Base-by-base conservation (phyloP, 2,888 invertebrate genomes). In the Cabera pusaria region DNA sequence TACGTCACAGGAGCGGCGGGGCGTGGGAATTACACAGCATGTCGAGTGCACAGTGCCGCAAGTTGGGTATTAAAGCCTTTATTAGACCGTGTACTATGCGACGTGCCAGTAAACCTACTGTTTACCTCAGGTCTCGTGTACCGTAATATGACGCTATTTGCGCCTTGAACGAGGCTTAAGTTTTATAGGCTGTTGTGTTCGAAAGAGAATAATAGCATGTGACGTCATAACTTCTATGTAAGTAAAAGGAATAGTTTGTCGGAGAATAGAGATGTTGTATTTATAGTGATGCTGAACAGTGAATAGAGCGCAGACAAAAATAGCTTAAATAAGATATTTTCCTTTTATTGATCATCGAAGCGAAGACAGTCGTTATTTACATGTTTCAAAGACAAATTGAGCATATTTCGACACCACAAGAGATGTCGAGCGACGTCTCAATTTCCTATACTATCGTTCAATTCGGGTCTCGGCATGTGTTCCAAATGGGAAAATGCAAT, bases 11-110 rank as follows among this genome's bases (percentile, higher is more conserved):
- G 40, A 49, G 49, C 52, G 52, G 49, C 49, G 40, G 40, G 52
- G 49, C 52, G 52, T 52, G 52, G 47, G 53, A 53, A 53, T 50
- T 42, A 43, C 45, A 43, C 34, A 44, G 44, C 46, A 44, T 50
- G 53, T 50, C 43, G 53, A 41, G 41, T 36, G 44, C 44, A 44
- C 31, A 36, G 40, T 27, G 22, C 38, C 42, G 46, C 42, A 41
- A 54, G 44, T 44, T 39, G 26, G 37, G 45, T 42, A 51, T 51
- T 54, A 49, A 37, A 33, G 43, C 42, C 49, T 51, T 54, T 50
- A 53, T 46, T 50, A 46, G 48, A 50, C 39, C 45, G 50, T 48
- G 45, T 50, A 42, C 41, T 37, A 22, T 29, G 43, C 46, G 48
- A 41, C 45, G 44, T 50, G 44, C 44, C 49, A 28, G 32, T 48